phyloP scores from a whole-genome alignment of 2,113 vertebrate species.

The Daboia siamensis region DNA sequence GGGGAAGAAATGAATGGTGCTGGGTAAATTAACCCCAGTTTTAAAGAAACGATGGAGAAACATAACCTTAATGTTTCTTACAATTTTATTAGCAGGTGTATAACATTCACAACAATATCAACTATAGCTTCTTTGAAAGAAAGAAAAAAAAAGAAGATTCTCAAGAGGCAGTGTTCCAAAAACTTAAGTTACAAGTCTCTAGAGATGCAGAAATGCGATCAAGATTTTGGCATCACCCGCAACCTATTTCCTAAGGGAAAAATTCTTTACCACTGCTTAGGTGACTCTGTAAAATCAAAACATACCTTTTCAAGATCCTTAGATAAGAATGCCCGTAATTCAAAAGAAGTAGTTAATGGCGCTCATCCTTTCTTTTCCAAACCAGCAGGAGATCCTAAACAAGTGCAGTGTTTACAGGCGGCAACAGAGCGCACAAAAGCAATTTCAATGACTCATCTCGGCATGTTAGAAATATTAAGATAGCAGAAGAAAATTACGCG shows the following conservation, averaged over 20 bases:
- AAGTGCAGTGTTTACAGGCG: slow-evolving; percentile 40
- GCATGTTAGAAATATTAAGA: slow-evolving; percentile 54
- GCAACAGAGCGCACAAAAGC: slow-evolving; percentile 36
- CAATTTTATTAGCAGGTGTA: not conserved
- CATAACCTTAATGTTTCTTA: not conserved
- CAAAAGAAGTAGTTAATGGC: slow-evolving; percentile 50
- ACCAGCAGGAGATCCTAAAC: slow-evolving; percentile 31
- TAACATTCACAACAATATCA: not conserved
- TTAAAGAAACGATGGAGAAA: not conserved
- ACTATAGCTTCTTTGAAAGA: not conserved
- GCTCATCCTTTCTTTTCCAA: slow-evolving; percentile 52
- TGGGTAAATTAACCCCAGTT: not conserved
- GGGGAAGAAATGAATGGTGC: too few species aligned
- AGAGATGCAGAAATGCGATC: not conserved
- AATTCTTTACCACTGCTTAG: slow-evolving; percentile 11
- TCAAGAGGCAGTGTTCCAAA: not conserved
- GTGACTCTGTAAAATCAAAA: slow-evolving; percentile 30
- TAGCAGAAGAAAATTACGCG: slow-evolving; percentile 50
- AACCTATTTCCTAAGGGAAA: not conserved
- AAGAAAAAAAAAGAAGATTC: not conserved
- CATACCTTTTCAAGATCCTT: slow-evolving; percentile 14
- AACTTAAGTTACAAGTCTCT: not conserved
- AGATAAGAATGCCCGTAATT: slow-evolving; percentile 28
- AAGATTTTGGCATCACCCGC: not conserved
- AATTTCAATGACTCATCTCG: slow-evolving; percentile 53